A percentile compares a stretch with the other conserved stretches of the same genome.
phyloP scores from a whole-genome alignment of 1,140 invertebrate genomes.

The Monomorium pharaonis region DNA sequence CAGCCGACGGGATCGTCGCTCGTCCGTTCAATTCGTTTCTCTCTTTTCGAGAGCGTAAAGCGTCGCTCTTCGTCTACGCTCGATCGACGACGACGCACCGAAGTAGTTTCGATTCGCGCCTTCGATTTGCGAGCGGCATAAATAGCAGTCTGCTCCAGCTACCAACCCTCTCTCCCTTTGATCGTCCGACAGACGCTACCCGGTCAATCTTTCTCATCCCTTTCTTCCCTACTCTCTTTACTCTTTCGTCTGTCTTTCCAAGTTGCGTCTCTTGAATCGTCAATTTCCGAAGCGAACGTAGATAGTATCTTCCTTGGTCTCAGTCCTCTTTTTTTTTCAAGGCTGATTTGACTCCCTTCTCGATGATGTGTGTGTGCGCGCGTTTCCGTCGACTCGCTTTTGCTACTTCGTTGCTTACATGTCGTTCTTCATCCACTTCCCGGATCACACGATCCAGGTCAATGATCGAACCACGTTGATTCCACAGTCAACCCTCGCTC shows the following conservation, averaged over 20 bases:
- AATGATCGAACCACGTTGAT: neutral
- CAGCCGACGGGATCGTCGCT: constrained; percentile 1
- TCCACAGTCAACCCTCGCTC: neutral
- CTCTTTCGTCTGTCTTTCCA: constrained; percentile 4
- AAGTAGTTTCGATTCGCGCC: constrained; percentile 46
- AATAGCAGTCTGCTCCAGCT: constrained; percentile 36
- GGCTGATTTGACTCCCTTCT: constrained; percentile 43
- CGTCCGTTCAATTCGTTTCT: constrained; percentile 29
- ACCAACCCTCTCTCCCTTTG: constrained; percentile 56
- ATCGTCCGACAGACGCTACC: constrained; percentile 58
- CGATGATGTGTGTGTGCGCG: constrained; percentile 19
- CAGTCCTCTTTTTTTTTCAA: constrained; percentile 7
- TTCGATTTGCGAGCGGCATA: constrained; percentile 57
- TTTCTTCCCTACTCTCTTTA: constrained; percentile 14
- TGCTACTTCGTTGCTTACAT: constrained; percentile 20
- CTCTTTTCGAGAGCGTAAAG: constrained; percentile 43
- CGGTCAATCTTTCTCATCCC: constrained; percentile 38
- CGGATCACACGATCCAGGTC: constrained; percentile 54
- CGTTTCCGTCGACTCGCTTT: constrained; percentile 16
- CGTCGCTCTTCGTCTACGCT: constrained; percentile 54
- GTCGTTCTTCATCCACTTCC: constrained; percentile 50
- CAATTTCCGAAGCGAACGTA: constrained; percentile 52
- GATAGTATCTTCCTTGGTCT: constrained; percentile 35
- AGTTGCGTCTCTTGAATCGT: constrained; percentile 42
- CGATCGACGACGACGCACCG: constrained; percentile 49